Conservation (phyloP, 2,797 vertebrate genomes). For the Merluccius polli region DNA sequence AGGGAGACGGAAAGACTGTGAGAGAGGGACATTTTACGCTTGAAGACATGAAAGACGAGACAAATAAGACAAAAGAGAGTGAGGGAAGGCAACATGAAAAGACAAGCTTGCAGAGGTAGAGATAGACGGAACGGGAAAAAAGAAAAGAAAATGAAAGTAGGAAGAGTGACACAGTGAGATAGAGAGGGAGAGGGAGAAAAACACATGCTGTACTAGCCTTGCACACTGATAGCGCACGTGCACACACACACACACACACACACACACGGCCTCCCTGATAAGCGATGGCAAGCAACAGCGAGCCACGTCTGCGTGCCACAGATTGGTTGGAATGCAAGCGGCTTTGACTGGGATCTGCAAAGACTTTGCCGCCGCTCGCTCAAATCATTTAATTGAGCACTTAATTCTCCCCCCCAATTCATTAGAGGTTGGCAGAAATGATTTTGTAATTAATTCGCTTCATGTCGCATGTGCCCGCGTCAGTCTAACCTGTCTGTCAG, state of each 20-base stretch:
- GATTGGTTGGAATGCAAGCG: conserved; percentile 66
- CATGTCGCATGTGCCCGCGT: conserved; percentile 58
- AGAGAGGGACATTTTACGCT: background rate
- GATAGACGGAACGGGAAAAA: conserved; percentile 45
- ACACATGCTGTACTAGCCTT: conserved; percentile 60
- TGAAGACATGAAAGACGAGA: background rate
- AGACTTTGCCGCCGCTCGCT: conserved; percentile 63
- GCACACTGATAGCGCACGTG: conserved; percentile 55
- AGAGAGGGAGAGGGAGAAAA: conserved; percentile 33
- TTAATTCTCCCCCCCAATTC: conserved; percentile 70
- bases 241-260: conserved; percentile 57
- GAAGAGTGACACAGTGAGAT: conserved; percentile 43
- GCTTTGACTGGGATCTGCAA: conserved; percentile 65
- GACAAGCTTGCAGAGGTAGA: conserved; percentile 49
- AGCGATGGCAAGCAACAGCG: conserved; percentile 68
- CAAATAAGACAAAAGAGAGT: conserved; percentile 49
- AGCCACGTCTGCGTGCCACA: conserved; percentile 66
- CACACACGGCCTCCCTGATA: conserved; percentile 47
- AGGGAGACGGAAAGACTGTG: background rate
- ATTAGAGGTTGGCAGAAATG: conserved; percentile 63
- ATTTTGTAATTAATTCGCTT: conserved; percentile 64
- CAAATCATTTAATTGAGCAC: conserved; percentile 76
- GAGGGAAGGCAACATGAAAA: conserved; percentile 42
- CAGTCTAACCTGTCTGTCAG: conserved; percentile 40
- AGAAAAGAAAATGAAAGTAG: conserved; percentile 47